phyloP scores from a whole-genome alignment of 2,113 vertebrate genomes.

The Apus apus region DNA sequence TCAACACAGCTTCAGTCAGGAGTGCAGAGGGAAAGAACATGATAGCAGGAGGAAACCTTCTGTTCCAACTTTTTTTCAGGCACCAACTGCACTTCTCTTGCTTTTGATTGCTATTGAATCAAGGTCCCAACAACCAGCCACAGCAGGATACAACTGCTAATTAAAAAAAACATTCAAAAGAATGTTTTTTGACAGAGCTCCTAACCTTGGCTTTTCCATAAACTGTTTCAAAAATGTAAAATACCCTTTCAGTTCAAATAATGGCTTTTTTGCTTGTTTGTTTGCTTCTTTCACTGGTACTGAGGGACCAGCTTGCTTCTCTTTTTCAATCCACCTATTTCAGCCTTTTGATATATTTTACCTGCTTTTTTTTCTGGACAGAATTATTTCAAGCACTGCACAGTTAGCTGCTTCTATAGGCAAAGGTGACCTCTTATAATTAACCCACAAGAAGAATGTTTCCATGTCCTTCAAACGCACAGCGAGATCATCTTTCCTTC shows the following conservation, averaged over 20 bases:
- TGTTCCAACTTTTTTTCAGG: not conserved
- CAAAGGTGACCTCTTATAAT: not conserved
- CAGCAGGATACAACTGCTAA: not conserved
- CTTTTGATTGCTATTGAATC: not conserved
- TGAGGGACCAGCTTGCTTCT: not conserved
- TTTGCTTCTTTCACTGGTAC: not conserved
- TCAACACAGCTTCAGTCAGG: not conserved
- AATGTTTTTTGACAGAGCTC: not conserved
- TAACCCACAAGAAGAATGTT: not conserved
- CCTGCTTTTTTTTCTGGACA: not conserved
- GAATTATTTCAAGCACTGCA: not conserved
- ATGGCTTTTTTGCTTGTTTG: not conserved
- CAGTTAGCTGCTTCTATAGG: not conserved
- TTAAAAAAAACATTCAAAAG: not conserved
- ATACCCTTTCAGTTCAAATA: not conserved
- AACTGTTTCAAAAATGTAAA: not conserved
- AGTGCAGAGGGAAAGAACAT: not conserved
- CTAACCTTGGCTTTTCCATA: not conserved
- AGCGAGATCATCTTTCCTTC: not conserved
- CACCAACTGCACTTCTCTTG: not conserved
- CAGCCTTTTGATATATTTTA: not conserved
- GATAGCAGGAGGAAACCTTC: not conserved
- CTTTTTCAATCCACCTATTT: not conserved
- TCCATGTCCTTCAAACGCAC: not conserved
- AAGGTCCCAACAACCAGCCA: not conserved